Conservation (phyloP, 2,888 invertebrate species). For the Scotopteryx bipunctaria region DNA sequence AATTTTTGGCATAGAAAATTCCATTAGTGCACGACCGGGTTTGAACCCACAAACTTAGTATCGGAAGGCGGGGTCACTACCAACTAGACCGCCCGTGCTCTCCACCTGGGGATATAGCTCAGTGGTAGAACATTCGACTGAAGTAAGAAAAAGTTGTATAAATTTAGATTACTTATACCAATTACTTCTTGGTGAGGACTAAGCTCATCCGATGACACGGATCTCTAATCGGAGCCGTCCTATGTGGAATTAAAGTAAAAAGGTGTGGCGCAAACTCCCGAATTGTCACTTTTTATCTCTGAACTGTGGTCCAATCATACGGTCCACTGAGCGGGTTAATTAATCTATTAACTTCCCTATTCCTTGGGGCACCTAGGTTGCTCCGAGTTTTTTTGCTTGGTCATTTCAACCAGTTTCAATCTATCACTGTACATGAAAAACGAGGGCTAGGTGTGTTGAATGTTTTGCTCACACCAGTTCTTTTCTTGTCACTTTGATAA, state of each 20-base stretch:
- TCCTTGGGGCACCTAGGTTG: constrained; percentile 55
- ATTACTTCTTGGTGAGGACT: no score
- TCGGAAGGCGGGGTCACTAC: no score
- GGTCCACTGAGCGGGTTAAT: constrained; percentile 81
- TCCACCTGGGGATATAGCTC: no score
- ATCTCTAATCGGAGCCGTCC: not conserved
- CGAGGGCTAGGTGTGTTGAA: not conserved
- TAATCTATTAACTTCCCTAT: constrained; percentile 80
- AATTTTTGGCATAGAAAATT: no score
- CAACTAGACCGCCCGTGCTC: no score
- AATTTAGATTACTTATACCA: no score
- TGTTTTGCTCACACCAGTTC: not conserved
- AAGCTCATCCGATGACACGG: not conserved
- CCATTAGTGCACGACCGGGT: no score
- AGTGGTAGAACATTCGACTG: no score
- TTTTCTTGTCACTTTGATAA: no score
- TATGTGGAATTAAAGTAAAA: constrained; percentile 4
- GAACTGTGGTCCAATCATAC: constrained; percentile 77
- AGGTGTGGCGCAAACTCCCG: constrained; percentile 53
- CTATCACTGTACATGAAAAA: not conserved
- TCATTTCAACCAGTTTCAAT: constrained; percentile 10
- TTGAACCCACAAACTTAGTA: no score
- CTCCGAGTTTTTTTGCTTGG: constrained; percentile 6
- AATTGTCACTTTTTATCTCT: constrained; percentile 73
- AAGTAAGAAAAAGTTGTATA: no score